Percentiles rank a stretch among this genome's conserved stretches.
These are phyloP conservation scores for Coracias cyanogaster DNA, from an alignment of 2,797 vertebrate genomes.

Conservation along the genomic window DNA sequence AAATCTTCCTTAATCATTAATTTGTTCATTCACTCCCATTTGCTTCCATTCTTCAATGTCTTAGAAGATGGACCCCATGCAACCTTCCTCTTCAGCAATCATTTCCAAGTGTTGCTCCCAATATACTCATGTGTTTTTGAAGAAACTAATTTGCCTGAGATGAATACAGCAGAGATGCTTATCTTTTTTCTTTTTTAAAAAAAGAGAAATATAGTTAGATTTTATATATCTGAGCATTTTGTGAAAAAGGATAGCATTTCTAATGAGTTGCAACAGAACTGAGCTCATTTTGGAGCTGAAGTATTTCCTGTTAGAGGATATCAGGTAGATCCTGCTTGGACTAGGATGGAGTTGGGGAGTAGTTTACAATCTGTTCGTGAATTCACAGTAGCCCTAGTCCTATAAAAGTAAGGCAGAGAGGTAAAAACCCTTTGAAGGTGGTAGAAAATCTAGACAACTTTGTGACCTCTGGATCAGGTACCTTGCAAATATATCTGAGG, in stretches of 20 bases:
- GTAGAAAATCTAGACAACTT: not conserved
- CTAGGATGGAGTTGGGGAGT: not conserved
- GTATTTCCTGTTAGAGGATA: not conserved
- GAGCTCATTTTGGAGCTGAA: not conserved
- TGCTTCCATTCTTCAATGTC: constrained; percentile 94
- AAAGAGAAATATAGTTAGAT: constrained; percentile 6
- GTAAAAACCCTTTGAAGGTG: not conserved
- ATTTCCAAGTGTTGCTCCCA: constrained; percentile 75
- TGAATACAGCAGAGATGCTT: not conserved
- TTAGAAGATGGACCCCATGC: constrained; percentile 76
- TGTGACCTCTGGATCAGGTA: not conserved
- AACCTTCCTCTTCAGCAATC: constrained; percentile 75
- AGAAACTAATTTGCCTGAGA: constrained; percentile 77
- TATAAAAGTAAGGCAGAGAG: not conserved
- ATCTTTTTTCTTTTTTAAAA: not conserved
- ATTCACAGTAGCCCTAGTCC: not conserved
- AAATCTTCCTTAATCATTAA: constrained; percentile 91
- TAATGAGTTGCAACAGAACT: not conserved
- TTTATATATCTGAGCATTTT: constrained; percentile 27
- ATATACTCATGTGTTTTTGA: constrained; percentile 45
- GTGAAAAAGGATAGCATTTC: not conserved
- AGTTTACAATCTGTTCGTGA: not conserved
- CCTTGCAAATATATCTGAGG: not conserved
- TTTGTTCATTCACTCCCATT: constrained; percentile 88
- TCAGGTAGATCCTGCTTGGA: not conserved